A percentile compares a stretch with the other conserved stretches of the same genome.
Evolutionary conservation across 2,888 invertebrate genomes (phyloP).

Genomic region (Drosophila emarginata): DNA sequence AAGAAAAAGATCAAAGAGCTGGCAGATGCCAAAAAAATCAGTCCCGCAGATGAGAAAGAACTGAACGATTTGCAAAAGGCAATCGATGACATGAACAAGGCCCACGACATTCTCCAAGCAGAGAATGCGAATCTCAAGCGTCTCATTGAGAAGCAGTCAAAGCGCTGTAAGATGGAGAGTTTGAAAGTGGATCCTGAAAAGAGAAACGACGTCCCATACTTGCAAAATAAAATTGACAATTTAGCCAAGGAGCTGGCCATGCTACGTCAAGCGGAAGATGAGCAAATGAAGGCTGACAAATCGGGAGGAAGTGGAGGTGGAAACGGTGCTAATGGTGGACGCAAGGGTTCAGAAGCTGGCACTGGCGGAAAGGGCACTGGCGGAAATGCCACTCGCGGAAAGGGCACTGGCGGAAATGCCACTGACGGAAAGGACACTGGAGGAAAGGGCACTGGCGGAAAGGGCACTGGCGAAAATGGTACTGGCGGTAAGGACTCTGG

Average conservation of each 20-base stretch:
- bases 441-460: background rate
- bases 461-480: constrained; percentile 29
- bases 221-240: constrained; percentile 70
- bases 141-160: constrained; percentile 72
- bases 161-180: constrained; percentile 52
- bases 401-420: constrained; percentile 21
- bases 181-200: constrained; percentile 65
- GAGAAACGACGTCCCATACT: constrained; percentile 65
- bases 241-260: constrained; percentile 69
- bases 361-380: constrained; percentile 16
- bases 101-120: constrained; percentile 70
- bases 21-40: constrained; percentile 59
- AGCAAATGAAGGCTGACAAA: constrained; percentile 35
- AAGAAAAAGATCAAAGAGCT: constrained; percentile 68
- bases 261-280: constrained; percentile 69
- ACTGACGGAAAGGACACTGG: constrained; percentile 15
- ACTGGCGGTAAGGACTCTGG: too few relatives aligned
- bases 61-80: constrained; percentile 60
- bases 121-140: constrained; percentile 72
- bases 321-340: background rate
- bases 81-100: constrained; percentile 71
- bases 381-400: constrained; percentile 3
- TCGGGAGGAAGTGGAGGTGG: constrained; percentile 20
- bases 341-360: background rate
- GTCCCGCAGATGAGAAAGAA: constrained; percentile 66